These are phyloP conservation scores for Eolophus roseicapilla DNA, from an alignment of 2,113 vertebrate genomes.

Conservation along the genomic window DNA sequence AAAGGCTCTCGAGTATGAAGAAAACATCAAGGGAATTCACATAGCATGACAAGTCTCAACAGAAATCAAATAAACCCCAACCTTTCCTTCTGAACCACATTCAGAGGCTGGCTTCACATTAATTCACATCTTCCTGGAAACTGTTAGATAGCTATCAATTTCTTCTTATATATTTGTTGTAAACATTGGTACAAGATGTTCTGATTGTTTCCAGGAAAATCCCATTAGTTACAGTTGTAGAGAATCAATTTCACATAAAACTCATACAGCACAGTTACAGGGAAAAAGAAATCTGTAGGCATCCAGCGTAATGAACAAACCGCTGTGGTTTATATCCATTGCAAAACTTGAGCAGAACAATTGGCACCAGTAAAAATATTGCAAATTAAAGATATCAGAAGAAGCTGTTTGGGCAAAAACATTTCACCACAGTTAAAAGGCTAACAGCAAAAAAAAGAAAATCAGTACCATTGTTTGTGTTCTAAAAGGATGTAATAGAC, in stretches of 20 bases:
- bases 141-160: conserved; percentile 55
- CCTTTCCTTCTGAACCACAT: conserved; percentile 3
- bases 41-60: neutral
- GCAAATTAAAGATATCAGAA: conserved; percentile 52
- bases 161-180: conserved; percentile 53
- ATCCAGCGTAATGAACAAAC: conserved; percentile 42
- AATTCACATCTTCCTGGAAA: conserved; percentile 34
- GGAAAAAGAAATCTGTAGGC: conserved; percentile 17
- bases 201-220: conserved; percentile 68
- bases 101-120: neutral
- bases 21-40: neutral
- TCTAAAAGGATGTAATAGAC: conserved; percentile 22
- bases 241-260: conserved; percentile 66
- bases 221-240: conserved; percentile 63
- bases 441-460: neutral
- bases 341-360: conserved; percentile 26
- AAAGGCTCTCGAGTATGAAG: neutral
- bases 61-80: conserved; percentile 7
- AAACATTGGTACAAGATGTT: conserved; percentile 68
- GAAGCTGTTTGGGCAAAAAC: conserved; percentile 20
- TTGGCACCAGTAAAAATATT: conserved; percentile 32
- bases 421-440: conserved; percentile 20
- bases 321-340: conserved; percentile 22
- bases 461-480: neutral
- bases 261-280: conserved; percentile 3